A percentile compares a stretch with the other conserved stretches of the same genome.
phyloP scores from a whole-genome alignment of 2,888 invertebrate genomes.

The Apeira syringaria region DNA sequence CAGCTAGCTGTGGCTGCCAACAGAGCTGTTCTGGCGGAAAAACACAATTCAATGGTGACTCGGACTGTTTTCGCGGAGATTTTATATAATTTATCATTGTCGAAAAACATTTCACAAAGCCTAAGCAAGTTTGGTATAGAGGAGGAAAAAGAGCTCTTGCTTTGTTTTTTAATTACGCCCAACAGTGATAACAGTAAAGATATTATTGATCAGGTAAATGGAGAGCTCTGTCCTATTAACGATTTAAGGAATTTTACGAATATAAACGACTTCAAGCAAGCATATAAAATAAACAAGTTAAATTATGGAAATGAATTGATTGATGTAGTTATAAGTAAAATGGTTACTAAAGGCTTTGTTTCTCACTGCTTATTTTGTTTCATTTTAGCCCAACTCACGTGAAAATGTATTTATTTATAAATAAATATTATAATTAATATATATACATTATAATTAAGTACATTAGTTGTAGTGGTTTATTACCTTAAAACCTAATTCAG shows the following conservation, averaged over 20 bases:
- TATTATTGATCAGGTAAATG: constrained; percentile 78
- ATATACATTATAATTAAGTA: too few relatives aligned
- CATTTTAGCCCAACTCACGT: too few relatives aligned
- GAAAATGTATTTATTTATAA: too few relatives aligned
- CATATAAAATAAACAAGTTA: constrained; percentile 83
- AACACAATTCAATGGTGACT: constrained; percentile 79
- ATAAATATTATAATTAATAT: too few relatives aligned
- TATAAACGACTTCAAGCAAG: constrained; percentile 75
- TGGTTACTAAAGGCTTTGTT: constrained; percentile 87
- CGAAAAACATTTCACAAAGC: constrained; percentile 88
- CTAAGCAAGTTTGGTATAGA: constrained; percentile 86
- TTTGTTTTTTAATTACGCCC: constrained; percentile 56
- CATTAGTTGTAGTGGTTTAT: too few relatives aligned
- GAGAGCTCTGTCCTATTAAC: constrained; percentile 74
- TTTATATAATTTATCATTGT: constrained; percentile 86
- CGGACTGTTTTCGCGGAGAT: constrained; percentile 86
- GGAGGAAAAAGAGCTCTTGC: constrained; percentile 49
- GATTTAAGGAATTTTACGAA: constrained; percentile 74
- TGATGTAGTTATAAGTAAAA: constrained; percentile 86
- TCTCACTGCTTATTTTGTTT: too few relatives aligned
- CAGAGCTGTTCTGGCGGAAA: constrained; percentile 82
- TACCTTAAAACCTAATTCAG: too few relatives aligned
- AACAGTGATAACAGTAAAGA: constrained; percentile 46
- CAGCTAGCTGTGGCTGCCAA: constrained; percentile 87
- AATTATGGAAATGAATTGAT: constrained; percentile 68